Evolutionary conservation across 2,797 vertebrate genomes (phyloP), one percentile per base, ranked within the genome.

Genomic region (Cirrhinus molitorella): DNA sequence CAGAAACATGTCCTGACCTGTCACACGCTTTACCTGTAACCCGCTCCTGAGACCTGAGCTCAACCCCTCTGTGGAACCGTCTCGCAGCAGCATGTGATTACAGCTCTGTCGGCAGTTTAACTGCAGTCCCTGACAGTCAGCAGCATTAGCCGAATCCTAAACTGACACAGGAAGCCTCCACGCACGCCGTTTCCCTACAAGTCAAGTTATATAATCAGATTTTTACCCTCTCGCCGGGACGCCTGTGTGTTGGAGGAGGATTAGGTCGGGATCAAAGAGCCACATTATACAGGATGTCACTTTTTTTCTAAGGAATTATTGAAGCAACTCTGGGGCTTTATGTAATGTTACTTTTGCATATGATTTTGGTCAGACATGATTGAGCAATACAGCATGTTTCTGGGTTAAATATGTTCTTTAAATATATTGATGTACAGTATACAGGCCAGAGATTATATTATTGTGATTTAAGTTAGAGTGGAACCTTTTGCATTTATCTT

Each of bases 181-280:
- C 63, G 51, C 63, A 83, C 13, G 13, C 55, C 28, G 43, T 21
- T 68, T 77, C 45, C 51, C 40, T 71, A 81, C 78, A 76, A 83
- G 81, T 80, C 80, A 55, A 55, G 57, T 88, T 90, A 85, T 84
- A 72, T 87, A 87, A 88, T 82, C 70, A 81, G 87, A 87, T 87
- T 86, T 83, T 23, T 34, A n/a, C 59, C 25, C 61, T 83, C 80
- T 81, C 12, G 12, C 43, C 57, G 14, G 70, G 43, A 73, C 19
- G 31, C 49, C n/a, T 75, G 68, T 59, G 78, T 73, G 78, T 67
- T 21, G 28, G 25, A 57, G 40, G 19, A 66, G 72, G 71, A 81
- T 85, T 80, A 85, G 65, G 31, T 47, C n/a, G 8, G 73, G 65
- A 77, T 81, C 72, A 81, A 85, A 80, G 51, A 77, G 67, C 21